These are phyloP conservation scores for Acropora yongei DNA, from an alignment of 64 coral and sea anemone genomes.

Conservation along the genomic window DNA sequence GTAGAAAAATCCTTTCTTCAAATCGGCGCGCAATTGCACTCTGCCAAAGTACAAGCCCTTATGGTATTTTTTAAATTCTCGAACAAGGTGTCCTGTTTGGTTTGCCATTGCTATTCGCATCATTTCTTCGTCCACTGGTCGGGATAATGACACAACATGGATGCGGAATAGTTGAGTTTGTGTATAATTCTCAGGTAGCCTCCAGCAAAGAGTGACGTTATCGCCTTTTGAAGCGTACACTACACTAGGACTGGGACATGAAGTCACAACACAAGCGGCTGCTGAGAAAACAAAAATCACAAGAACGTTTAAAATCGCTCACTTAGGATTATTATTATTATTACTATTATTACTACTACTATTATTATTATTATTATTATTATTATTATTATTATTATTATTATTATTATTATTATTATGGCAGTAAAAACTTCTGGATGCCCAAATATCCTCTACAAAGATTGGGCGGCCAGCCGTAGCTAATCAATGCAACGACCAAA, in stretches of 20 bases:
- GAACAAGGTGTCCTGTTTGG: neutral
- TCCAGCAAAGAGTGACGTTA: conserved; percentile 7
- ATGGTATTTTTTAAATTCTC: neutral
- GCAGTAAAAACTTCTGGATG: too few relatives aligned
- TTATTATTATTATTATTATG: too few relatives aligned
- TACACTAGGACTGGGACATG: neutral
- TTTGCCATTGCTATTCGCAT: neutral
- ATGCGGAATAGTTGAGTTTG: neutral
- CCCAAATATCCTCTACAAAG: too few relatives aligned
- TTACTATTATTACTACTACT: too few relatives aligned
- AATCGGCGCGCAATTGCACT: neutral
- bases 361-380: too few relatives aligned
- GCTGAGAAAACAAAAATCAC: too few relatives aligned
- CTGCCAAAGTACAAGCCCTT: neutral
- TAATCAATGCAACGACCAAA: too few relatives aligned
- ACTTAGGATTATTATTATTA: too few relatives aligned
- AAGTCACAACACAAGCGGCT: neutral
- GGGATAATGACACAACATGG: neutral
- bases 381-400: too few relatives aligned
- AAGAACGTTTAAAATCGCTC: too few relatives aligned
- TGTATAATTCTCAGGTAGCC: neutral
- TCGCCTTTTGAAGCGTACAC: neutral
- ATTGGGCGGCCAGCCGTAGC: too few relatives aligned
- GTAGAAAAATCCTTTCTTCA: neutral
- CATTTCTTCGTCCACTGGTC: neutral